Conservation (phyloP, 2,888 invertebrate species). For the Coleophora deauratella region DNA sequence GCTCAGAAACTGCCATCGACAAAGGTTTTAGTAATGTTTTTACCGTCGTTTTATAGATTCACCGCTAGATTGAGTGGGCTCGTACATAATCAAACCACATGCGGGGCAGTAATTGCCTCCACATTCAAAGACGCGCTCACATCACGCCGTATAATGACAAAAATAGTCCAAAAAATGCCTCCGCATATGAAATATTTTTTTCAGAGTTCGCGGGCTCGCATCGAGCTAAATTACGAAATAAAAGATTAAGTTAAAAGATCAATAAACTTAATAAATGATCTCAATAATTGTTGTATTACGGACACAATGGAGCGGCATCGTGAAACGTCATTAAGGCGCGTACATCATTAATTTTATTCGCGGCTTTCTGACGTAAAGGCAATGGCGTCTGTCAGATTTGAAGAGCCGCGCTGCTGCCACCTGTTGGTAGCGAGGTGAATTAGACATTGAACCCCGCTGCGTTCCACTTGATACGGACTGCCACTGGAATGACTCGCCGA, state of each 20-base stretch:
- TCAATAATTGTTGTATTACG: constrained; percentile 75
- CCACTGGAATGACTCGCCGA: constrained; percentile 63
- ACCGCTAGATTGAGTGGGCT: constrained; percentile 62
- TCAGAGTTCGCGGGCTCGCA: constrained; percentile 66
- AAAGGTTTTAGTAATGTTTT: constrained; percentile 63
- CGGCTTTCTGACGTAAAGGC: constrained; percentile 70
- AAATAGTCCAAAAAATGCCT: constrained; percentile 72
- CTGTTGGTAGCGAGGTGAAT: constrained; percentile 72
- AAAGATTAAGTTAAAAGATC: constrained; percentile 75
- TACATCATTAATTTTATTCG: constrained; percentile 75
- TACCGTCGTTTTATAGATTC: constrained; percentile 54
- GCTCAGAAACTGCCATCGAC: constrained; percentile 56
- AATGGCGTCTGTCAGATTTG: constrained; percentile 73
- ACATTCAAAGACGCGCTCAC: constrained; percentile 71
- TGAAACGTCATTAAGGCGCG: constrained; percentile 72
- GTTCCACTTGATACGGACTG: constrained; percentile 58
- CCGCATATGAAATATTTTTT: constrained; percentile 73
- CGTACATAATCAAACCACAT: constrained; percentile 73
- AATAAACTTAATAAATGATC: constrained; percentile 76
- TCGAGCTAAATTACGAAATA: constrained; percentile 73
- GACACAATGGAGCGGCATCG: constrained; percentile 73
- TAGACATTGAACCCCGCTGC: constrained; percentile 64
- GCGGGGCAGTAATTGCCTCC: constrained; percentile 72
- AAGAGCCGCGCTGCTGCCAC: constrained; percentile 68
- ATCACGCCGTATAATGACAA: constrained; percentile 74